Conservation (phyloP, 2,888 invertebrate species). For the Epiblema foenella region DNA sequence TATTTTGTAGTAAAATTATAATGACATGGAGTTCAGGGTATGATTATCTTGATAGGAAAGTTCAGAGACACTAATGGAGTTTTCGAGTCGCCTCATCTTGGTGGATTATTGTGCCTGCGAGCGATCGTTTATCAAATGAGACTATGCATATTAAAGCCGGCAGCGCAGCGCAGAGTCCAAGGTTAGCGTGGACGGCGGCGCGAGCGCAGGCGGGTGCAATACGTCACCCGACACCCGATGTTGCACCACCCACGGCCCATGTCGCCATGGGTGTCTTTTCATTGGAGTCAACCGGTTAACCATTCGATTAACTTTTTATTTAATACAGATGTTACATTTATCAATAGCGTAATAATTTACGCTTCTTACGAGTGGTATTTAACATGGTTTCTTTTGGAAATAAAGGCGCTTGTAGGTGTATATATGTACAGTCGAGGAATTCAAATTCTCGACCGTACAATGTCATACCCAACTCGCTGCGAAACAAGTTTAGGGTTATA, state of each 20-base stretch:
- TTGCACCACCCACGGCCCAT: slow-evolving; percentile 66
- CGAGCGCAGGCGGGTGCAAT: slow-evolving; percentile 55
- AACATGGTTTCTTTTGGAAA: neutral
- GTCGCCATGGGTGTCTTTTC: slow-evolving; percentile 50
- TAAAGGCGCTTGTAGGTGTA: neutral
- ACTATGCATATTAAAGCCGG: slow-evolving; percentile 26
- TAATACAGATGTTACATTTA: slow-evolving; percentile 18
- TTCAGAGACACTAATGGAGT: slow-evolving; percentile 17
- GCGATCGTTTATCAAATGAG: slow-evolving; percentile 38
- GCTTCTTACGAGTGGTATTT: slow-evolving; percentile 4
- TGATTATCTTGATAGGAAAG: slow-evolving; percentile 12
- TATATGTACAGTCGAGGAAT: too few species aligned
- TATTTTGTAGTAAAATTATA: slow-evolving; percentile 13
- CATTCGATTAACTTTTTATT: slow-evolving; percentile 19
- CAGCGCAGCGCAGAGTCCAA: slow-evolving; percentile 59
- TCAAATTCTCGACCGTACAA: neutral
- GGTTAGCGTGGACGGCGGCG: slow-evolving; percentile 64
- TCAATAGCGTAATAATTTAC: slow-evolving; percentile 8
- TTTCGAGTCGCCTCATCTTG: slow-evolving; percentile 28
- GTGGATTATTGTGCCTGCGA: slow-evolving; percentile 34
- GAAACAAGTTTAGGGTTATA: slow-evolving; percentile 13
- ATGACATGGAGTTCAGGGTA: slow-evolving; percentile 15
- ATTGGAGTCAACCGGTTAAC: slow-evolving; percentile 24
- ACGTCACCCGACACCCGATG: slow-evolving; percentile 52
- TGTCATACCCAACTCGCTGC: neutral